Conservation (phyloP, 2,113 vertebrate species). For the Xiphophorus maculatus region DNA sequence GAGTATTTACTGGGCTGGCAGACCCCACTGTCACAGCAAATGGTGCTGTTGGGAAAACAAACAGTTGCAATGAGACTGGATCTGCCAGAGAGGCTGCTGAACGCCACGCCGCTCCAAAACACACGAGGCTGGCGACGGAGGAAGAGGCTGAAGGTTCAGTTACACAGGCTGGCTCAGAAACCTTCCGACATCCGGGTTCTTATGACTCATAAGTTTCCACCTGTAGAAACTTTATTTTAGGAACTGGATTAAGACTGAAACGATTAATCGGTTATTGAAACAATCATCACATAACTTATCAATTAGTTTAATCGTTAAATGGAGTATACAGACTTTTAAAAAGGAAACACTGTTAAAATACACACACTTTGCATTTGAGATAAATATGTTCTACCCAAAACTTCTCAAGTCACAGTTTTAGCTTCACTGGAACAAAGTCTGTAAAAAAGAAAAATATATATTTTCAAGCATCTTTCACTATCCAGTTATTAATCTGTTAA, state of each 20-base stretch:
- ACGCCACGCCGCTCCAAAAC: conserved; percentile 17
- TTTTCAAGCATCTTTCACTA: too few relatives aligned
- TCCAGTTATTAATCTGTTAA: too few relatives aligned
- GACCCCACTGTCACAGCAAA: conserved; percentile 76
- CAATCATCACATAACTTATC: too few relatives aligned
- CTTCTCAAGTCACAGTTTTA: too few relatives aligned
- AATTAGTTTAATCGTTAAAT: too few relatives aligned
- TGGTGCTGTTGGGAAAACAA: conserved; percentile 80
- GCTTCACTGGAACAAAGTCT: too few relatives aligned
- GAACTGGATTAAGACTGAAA: conserved; percentile 32
- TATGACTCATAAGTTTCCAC: conserved; percentile 15
- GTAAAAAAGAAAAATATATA: too few relatives aligned
- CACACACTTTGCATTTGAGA: too few relatives aligned
- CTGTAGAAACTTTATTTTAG: conserved; percentile 46
- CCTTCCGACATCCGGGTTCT: neutral
- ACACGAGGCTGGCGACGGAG: neutral
- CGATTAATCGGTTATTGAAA: too few relatives aligned
- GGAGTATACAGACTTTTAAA: too few relatives aligned
- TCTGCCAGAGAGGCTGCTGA: conserved; percentile 57
- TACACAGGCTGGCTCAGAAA: neutral
- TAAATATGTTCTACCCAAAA: too few relatives aligned
- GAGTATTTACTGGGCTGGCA: conserved; percentile 73
- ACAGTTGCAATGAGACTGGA: conserved; percentile 65
- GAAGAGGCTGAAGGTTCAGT: neutral
- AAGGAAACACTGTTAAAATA: too few relatives aligned